phyloP scores from a whole-genome alignment of 2,888 invertebrate species.

The Chymomyza amoena region DNA sequence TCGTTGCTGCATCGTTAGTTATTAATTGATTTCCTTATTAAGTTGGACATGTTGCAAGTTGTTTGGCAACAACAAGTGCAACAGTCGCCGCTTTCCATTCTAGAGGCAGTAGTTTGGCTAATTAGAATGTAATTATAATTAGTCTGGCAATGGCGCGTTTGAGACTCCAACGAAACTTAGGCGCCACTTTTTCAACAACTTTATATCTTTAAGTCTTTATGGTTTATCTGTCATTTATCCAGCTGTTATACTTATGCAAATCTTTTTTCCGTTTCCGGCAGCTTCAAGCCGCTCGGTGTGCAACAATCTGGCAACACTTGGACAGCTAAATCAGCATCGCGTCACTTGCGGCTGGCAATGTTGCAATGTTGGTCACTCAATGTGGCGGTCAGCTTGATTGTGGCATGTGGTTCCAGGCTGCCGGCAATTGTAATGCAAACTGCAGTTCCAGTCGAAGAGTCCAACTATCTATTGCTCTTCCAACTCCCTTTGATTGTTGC shows the following conservation, averaged over 20 bases:
- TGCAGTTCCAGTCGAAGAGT: neutral
- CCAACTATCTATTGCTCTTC: neutral
- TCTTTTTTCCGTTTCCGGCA: slow-evolving; percentile 19
- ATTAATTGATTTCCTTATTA: slow-evolving; percentile 73
- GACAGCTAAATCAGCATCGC: slow-evolving; percentile 13
- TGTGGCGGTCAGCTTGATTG: slow-evolving; percentile 25
- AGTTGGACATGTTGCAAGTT: slow-evolving; percentile 38
- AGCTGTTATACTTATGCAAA: neutral
- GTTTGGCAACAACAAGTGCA: slow-evolving; percentile 26
- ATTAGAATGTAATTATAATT: slow-evolving; percentile 70
- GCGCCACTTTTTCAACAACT: neutral
- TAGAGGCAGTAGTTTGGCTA: slow-evolving; percentile 59
- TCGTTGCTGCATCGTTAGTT: slow-evolving; percentile 55
- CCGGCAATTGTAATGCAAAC: neutral
- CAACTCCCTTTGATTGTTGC: slow-evolving; percentile 44
- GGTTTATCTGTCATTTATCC: neutral
- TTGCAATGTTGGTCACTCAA: slow-evolving; percentile 3
- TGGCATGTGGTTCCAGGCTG: slow-evolving; percentile 11
- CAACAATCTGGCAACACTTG: slow-evolving; percentile 2
- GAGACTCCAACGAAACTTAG: slow-evolving; percentile 6
- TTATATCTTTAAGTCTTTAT: neutral
- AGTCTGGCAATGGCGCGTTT: slow-evolving; percentile 42
- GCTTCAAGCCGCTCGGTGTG: neutral
- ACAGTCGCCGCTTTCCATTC: slow-evolving; percentile 26
- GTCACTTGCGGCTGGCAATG: neutral